A percentile compares a stretch with the other conserved stretches of the same genome.
phyloP scores from a whole-genome alignment of 2,888 invertebrate genomes.

The Xestia sexstrigata region DNA sequence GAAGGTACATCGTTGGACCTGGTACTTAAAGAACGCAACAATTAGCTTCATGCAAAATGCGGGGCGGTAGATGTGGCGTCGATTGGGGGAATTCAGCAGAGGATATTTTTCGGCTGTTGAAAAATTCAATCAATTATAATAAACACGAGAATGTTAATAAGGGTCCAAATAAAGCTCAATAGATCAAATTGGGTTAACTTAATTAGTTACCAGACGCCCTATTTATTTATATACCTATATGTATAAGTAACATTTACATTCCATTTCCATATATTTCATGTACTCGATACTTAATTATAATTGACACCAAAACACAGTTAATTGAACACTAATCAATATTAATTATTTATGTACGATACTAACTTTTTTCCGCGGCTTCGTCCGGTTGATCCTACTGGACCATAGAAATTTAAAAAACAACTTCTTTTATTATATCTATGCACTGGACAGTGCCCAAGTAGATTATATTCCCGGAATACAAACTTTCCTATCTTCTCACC shows the following conservation, averaged over 20 bases:
- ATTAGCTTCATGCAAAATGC: not conserved
- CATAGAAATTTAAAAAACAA: too few species aligned
- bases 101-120: not conserved
- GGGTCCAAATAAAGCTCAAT: not conserved
- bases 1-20: not conserved
- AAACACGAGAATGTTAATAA: not conserved
- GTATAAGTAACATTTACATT: not conserved
- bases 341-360: constrained; percentile 7
- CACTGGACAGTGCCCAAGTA: not conserved
- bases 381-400: not conserved
- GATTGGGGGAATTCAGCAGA: not conserved
- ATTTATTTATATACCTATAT: not conserved
- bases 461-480: not conserved
- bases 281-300: constrained; percentile 12
- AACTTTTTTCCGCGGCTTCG: not conserved
- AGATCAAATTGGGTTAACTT: not conserved
- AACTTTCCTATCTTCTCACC: not conserved
- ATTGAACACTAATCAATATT: constrained; percentile 33
- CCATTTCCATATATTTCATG: not conserved
- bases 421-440: too few species aligned
- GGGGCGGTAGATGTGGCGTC: not conserved
- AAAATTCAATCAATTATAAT: not conserved
- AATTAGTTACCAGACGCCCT: not conserved
- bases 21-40: not conserved
- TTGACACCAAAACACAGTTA: constrained; percentile 24